A percentile compares a stretch with the other conserved stretches of the same genome.
phyloP scores from a whole-genome alignment of 2,113 vertebrate species.

The Anarhynchus alexandrinus region DNA sequence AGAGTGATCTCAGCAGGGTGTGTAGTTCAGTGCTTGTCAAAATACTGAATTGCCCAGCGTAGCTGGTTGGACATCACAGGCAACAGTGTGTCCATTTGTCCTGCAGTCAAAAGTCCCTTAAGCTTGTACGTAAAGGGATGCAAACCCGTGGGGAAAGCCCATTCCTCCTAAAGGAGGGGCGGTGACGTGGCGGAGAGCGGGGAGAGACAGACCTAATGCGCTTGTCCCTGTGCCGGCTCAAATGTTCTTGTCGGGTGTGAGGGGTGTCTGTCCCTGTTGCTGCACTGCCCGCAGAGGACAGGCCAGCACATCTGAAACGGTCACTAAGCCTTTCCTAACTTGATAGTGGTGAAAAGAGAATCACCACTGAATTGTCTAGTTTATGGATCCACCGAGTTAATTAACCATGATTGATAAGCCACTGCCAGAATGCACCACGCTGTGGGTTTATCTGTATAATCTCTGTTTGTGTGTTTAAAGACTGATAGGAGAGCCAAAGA shows the following conservation, averaged over 20 bases:
- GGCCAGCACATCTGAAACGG: background rate
- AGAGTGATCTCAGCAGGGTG: background rate
- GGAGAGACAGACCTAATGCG: rapidly evolving
- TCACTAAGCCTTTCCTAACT: background rate
- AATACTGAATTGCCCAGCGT: rapidly evolving
- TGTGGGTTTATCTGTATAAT: background rate
- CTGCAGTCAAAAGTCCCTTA: background rate
- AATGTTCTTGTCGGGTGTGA: rapidly evolving
- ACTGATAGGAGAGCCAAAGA: background rate
- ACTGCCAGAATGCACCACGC: background rate
- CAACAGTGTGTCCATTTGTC: rapidly evolving
- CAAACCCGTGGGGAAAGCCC: too few relatives aligned
- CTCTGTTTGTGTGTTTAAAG: background rate
- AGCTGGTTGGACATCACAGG: rapidly evolving
- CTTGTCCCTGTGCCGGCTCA: rapidly evolving
- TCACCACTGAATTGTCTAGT: background rate
- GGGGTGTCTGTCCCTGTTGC: rapidly evolving
- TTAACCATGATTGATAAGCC: background rate
- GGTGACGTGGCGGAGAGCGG: rapidly evolving
- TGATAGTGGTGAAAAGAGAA: background rate
- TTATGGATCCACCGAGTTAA: background rate
- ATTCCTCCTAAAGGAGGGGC: background rate
- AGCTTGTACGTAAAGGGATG: too few relatives aligned
- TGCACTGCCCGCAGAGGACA: background rate
- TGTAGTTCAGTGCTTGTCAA: background rate